Conservation (phyloP, 2,797 vertebrate genomes). For the Propithecus perrieri region DNA sequence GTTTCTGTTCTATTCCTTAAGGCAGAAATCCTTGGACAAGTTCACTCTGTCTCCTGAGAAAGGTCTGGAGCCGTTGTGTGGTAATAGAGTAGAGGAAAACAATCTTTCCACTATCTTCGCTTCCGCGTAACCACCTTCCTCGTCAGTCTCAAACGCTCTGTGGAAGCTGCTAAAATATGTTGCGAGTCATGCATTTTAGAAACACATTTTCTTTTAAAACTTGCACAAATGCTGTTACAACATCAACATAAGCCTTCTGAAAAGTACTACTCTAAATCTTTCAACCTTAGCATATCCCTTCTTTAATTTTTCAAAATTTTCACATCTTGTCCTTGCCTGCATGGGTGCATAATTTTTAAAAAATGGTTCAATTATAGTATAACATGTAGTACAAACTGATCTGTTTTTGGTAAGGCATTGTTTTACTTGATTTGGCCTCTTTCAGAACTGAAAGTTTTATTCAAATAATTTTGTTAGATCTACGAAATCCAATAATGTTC, state of each 20-base stretch:
- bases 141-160: fast-evolving
- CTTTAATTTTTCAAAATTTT: not conserved
- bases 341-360: not conserved
- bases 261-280: not conserved
- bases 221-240: not conserved
- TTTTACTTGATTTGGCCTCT: not conserved
- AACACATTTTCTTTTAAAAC: not conserved
- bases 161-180: not conserved
- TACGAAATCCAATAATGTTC: not conserved
- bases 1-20: not conserved
- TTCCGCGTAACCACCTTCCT: not conserved
- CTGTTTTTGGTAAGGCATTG: not conserved
- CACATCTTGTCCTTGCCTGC: not conserved
- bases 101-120: not conserved
- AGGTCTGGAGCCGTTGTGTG: fast-evolving
- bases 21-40: fast-evolving
- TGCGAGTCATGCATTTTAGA: not conserved
- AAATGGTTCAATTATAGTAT: not conserved
- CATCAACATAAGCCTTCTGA: not conserved
- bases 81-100: not conserved
- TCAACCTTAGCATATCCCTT: not conserved
- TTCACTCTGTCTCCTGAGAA: not conserved
- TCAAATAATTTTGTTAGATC: not conserved
- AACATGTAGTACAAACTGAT: not conserved
- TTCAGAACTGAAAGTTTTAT: not conserved